These are phyloP conservation scores for Gymnocheta viridis DNA, from an alignment of 2,888 invertebrate species.

Conservation along the genomic window DNA sequence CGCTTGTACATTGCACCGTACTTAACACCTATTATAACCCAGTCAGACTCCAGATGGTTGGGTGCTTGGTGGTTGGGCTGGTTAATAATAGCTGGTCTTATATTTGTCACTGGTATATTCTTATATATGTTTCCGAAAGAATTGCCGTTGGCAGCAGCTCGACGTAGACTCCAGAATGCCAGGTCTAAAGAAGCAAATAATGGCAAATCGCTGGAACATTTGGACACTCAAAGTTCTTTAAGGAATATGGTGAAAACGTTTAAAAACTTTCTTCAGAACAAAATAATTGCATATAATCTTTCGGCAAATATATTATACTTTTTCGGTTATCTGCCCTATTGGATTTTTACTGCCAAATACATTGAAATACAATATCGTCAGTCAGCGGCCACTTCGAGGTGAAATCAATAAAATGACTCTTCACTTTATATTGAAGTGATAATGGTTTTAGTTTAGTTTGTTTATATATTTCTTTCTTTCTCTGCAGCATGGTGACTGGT, in stretches of 20 bases:
- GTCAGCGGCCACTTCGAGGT: conserved; percentile 86
- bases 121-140: conserved; percentile 87
- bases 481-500: conserved; percentile 87
- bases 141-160: conserved; percentile 85
- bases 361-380: conserved; percentile 91
- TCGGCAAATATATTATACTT: conserved; percentile 88
- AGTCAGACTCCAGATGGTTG: conserved; percentile 88
- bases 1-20: conserved; percentile 86
- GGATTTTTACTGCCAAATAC: conserved; percentile 91
- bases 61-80: conserved; percentile 92
- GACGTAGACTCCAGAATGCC: conserved; percentile 79
- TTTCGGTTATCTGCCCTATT: conserved; percentile 88
- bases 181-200: conserved; percentile 69
- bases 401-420: conserved; percentile 38
- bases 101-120: conserved; percentile 84
- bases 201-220: conserved; percentile 35
- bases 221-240: conserved; percentile 77
- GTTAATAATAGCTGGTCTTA: conserved; percentile 84
- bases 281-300: conserved; percentile 87
- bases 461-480: background rate
- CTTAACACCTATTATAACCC: conserved; percentile 85
- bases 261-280: conserved; percentile 85
- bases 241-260: conserved; percentile 85
- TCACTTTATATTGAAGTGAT: background rate
- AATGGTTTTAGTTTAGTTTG: background rate